phyloP scores from a whole-genome alignment of 2,888 invertebrate species.

The Andrena praecox region DNA sequence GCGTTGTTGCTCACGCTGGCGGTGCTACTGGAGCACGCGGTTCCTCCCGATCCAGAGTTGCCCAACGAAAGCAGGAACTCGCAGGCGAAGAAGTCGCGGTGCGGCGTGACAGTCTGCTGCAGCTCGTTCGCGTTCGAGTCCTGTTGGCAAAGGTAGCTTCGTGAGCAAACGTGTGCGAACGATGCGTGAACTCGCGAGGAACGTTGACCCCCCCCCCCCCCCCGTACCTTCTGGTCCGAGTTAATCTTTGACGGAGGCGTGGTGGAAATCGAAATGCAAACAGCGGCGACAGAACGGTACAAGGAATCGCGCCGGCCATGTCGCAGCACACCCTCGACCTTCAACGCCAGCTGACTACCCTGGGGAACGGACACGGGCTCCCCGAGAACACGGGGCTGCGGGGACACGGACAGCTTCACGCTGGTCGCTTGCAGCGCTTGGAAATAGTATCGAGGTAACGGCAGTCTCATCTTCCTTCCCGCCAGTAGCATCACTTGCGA shows the following conservation, averaged over 20 bases:
- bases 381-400: constrained; percentile 91
- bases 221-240: constrained; percentile 84
- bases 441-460: constrained; percentile 92
- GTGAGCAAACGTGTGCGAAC: background rate
- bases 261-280: constrained; percentile 90
- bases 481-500: constrained; percentile 86
- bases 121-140: constrained; percentile 86
- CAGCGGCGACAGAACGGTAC: constrained; percentile 90
- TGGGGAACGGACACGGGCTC: constrained; percentile 94
- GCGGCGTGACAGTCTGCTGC: constrained; percentile 93
- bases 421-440: constrained; percentile 94
- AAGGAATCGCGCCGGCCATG: constrained; percentile 89
- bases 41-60: constrained; percentile 79
- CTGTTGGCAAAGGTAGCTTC: constrained; percentile 68
- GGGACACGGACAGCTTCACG: constrained; percentile 92
- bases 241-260: constrained; percentile 84
- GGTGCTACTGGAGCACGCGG: constrained; percentile 44
- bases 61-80: constrained; percentile 93
- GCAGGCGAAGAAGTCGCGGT: constrained; percentile 97
- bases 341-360: constrained; percentile 94
- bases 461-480: constrained; percentile 85
- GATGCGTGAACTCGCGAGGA: background rate
- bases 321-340: constrained; percentile 96
- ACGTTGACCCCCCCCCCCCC: background rate
- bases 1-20: constrained; percentile 51